phyloP scores from a whole-genome alignment of 2,888 invertebrate genomes.

The Latrodectus elegans region DNA sequence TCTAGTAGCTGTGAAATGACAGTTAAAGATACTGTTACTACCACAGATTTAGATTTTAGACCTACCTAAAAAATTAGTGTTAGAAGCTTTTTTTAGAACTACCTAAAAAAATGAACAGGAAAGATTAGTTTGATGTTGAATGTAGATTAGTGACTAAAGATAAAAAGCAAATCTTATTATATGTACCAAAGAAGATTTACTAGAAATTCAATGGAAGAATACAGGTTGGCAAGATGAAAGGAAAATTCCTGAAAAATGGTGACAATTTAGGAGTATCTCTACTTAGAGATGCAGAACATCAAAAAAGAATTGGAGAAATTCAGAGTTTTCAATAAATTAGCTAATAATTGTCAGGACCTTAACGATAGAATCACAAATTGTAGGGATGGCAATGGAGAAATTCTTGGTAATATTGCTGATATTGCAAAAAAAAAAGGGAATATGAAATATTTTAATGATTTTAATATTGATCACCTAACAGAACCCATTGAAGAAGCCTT shows the following conservation, averaged over 20 bases:
- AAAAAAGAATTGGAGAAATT: not conserved
- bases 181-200: slow-evolving; percentile 8
- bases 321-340: not conserved
- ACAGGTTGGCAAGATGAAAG: not conserved
- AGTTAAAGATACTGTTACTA: not conserved
- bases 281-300: not conserved
- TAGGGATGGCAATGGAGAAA: not conserved
- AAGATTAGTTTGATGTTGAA: not conserved
- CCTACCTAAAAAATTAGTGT: not conserved
- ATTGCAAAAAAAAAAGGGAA: not conserved
- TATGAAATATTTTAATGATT: not conserved
- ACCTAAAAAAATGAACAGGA: not conserved
- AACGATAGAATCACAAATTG: not conserved
- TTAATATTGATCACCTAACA: not conserved
- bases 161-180: not conserved
- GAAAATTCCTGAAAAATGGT: slow-evolving; percentile 10
- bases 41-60: not conserved
- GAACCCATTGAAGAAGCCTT: too few relatives aligned
- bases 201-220: not conserved
- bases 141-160: not conserved
- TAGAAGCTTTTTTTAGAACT: not conserved
- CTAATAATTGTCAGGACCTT: not conserved
- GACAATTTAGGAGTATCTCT: not conserved
- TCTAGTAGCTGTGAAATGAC: not conserved
- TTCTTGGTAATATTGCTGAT: not conserved